These are phyloP conservation scores for Brachyptera risi DNA, from an alignment of 2,888 invertebrate genomes.

Conservation along the genomic window DNA sequence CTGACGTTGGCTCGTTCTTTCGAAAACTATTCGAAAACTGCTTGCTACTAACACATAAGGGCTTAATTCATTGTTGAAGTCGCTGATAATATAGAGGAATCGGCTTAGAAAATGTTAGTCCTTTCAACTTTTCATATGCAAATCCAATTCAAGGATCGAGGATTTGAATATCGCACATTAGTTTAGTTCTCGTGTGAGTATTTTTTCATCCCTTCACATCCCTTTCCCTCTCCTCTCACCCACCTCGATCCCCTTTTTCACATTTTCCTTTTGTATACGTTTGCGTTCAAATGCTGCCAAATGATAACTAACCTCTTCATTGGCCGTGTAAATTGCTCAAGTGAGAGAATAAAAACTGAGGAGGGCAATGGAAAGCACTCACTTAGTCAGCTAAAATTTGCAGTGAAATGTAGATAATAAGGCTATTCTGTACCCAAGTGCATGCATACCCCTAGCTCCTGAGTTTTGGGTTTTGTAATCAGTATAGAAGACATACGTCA, in stretches of 20 bases:
- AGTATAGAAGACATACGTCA: too few relatives aligned
- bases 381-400: too few relatives aligned
- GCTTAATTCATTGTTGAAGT: slow-evolving; percentile 6
- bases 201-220: not conserved
- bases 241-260: too few relatives aligned
- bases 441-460: too few relatives aligned
- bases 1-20: not conserved
- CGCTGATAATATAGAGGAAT: slow-evolving; percentile 15
- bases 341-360: not conserved
- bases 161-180: slow-evolving; percentile 17
- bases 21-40: not conserved
- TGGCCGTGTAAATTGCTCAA: not conserved
- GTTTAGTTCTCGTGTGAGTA: slow-evolving; percentile 2
- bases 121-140: slow-evolving; percentile 19
- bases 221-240: too few relatives aligned
- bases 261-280: slow-evolving; percentile 5
- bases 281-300: not conserved
- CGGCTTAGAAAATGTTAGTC: not conserved
- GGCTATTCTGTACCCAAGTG: too few relatives aligned
- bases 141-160: slow-evolving; percentile 9
- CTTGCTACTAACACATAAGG: not conserved
- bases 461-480: too few relatives aligned
- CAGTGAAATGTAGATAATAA: too few relatives aligned
- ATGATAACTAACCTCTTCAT: slow-evolving; percentile 20
- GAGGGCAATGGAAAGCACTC: too few relatives aligned